These are phyloP conservation scores for Tetrapedia diversipes DNA, from an alignment of 2,888 invertebrate genomes.

Conservation along the genomic window DNA sequence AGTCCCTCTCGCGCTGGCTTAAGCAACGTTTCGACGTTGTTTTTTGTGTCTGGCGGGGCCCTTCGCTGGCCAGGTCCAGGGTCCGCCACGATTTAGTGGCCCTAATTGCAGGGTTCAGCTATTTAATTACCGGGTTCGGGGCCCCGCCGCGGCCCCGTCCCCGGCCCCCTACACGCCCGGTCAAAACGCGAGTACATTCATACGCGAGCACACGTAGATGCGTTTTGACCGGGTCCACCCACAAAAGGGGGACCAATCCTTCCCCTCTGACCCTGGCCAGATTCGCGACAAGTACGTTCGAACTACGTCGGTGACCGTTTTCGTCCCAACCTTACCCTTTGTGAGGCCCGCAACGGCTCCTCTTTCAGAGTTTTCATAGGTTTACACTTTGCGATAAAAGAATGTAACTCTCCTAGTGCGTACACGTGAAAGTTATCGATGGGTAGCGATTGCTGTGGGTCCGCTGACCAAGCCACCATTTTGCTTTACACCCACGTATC, in stretches of 20 bases:
- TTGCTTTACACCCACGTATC: conserved; percentile 80
- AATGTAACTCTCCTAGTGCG: neutral
- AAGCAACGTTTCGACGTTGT: conserved; percentile 81
- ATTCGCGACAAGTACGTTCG: conserved; percentile 1
- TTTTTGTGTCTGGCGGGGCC: conserved; percentile 84
- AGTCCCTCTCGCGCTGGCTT: conserved; percentile 71
- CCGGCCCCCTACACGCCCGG: conserved; percentile 68
- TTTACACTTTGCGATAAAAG: neutral
- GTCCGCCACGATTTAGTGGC: conserved; percentile 91
- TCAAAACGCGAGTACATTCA: conserved; percentile 74
- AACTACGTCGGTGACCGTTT: too few relatives aligned
- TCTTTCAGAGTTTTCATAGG: neutral
- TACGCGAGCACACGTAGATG: conserved; percentile 63
- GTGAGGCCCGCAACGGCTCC: too few relatives aligned
- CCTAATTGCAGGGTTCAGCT: conserved; percentile 93
- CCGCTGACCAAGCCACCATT: conserved; percentile 75
- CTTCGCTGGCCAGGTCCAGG: conserved; percentile 84
- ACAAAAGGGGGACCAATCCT: conserved; percentile 53
- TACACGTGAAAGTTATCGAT: conserved; percentile 62
- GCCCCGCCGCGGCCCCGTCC: conserved; percentile 67
- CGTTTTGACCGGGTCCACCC: conserved; percentile 61
- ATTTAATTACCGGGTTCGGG: conserved; percentile 90
- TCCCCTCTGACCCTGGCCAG: neutral
- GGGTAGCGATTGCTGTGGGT: conserved; percentile 51
- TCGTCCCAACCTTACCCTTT: too few relatives aligned